Conservation (phyloP, 2,888 invertebrate genomes). For the Leptopilina syphax region DNA sequence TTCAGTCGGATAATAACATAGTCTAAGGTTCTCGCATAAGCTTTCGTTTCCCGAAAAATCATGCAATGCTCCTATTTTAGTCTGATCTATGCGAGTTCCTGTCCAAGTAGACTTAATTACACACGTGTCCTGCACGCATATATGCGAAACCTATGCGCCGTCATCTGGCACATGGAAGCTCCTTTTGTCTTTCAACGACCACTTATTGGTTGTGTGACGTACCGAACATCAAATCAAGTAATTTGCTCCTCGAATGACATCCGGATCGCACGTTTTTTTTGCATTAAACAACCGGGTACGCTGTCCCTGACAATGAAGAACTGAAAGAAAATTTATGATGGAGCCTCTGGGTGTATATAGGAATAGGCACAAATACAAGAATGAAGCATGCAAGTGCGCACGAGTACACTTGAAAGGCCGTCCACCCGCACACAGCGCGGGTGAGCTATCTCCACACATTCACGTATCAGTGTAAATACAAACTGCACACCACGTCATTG, state of each 20-base stretch:
- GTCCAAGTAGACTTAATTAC: constrained; percentile 40
- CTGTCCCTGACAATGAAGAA: constrained; percentile 58
- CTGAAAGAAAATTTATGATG: constrained; percentile 61
- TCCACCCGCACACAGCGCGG: constrained; percentile 19
- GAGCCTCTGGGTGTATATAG: constrained; percentile 45
- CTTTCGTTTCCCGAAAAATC: constrained; percentile 33
- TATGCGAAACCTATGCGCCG: constrained; percentile 18
- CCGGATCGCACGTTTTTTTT: not conserved
- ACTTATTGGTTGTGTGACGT: not conserved
- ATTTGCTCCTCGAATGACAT: constrained; percentile 26
- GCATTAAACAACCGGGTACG: constrained; percentile 48
- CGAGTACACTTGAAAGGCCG: constrained; percentile 31
- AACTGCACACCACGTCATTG: constrained; percentile 1
- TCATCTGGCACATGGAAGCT: constrained; percentile 36
- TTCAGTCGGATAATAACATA: constrained; percentile 25
- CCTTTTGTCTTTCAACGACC: constrained; percentile 37
- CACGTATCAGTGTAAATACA: not conserved
- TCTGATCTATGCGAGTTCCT: constrained; percentile 40
- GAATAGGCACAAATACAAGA: not conserved
- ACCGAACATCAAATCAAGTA: constrained; percentile 13
- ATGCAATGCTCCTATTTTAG: constrained; percentile 33
- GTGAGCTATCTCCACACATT: not conserved
- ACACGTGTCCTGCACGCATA: constrained; percentile 37
- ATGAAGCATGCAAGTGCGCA: constrained; percentile 27
- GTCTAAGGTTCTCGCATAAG: not conserved